Percentiles rank a stretch among this genome's conserved stretches.
phyloP scores from a whole-genome alignment of 2,888 invertebrate species.

The Fissipunctia ypsillon region DNA sequence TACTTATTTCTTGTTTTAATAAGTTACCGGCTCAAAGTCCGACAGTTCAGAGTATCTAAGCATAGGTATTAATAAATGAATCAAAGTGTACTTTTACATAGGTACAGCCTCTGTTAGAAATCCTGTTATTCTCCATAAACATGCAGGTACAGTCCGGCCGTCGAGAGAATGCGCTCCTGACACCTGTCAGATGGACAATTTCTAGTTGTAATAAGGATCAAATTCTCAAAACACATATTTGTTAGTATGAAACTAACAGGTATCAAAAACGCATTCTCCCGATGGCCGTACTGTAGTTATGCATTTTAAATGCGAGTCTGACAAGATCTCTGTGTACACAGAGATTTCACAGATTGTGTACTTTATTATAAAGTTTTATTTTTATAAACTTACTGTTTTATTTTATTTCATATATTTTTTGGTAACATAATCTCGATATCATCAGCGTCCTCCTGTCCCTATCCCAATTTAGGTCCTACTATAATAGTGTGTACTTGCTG shows the following conservation, averaged over 20 bases:
- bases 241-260: no score
- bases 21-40: constrained; percentile 19
- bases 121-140: not conserved
- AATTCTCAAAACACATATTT: no score
- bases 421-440: not conserved
- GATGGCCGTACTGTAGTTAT: no score
- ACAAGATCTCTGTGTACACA: not conserved
- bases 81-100: not conserved
- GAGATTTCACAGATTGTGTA: not conserved
- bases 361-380: constrained; percentile 30
- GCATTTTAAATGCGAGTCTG: not conserved
- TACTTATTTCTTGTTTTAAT: not conserved
- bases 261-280: no score
- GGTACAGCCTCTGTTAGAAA: not conserved
- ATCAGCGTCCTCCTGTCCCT: no score
- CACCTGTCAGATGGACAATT: no score
- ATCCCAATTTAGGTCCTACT: not conserved
- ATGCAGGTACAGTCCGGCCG: no score
- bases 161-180: no score
- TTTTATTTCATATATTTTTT: not conserved
- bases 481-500: not conserved
- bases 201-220: no score
- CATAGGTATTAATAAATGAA: not conserved
- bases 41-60: constrained; percentile 13
- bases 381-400: not conserved